Base-by-base conservation (phyloP, 2,797 vertebrate genomes). In the Botia almorhae region DNA sequence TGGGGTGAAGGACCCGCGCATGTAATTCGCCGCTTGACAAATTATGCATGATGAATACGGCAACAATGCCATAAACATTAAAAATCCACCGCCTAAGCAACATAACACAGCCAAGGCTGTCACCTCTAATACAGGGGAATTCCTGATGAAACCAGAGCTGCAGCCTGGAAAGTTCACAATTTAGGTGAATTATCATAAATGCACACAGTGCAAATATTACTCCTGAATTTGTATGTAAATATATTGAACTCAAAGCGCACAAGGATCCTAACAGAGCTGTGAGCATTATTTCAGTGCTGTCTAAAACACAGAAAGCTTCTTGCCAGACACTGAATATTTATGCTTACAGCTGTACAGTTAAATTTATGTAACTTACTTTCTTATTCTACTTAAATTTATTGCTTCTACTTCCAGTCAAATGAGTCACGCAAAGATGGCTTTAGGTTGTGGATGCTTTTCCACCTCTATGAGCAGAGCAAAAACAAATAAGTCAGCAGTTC, bases 401-500 rank as follows among this genome's bases (percentile, higher is more conserved):
- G 83, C 72, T 80, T 82, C 79, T 85, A 85, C 67, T 83, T 83
- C 70, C 21, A 80, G 69, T 78, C 76, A 83, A 87, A 83, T 85
- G 77, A 87, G 76, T 82, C 83, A 85, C 69, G 81, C 85, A 85
- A 87, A 85, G 85, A 67, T 55, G 67, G 83, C 81, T 74, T 77
- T 71, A 82, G 84, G 82, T 69, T 78, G 77, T 79, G 81, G 78
- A 83, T 78, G 67, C 39, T 60, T 74, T 72, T 53, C 58, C 10
- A 17, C 48, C 48, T 80, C 74, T 39, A 48, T 3, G 69, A 87
- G 71, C 80, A 68, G 26, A 69, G 71, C 61, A 53, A 82, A 80
- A 87, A 85, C 76, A 82, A 84, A 82, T 74, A 85, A 82, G 84
- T 85, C 85, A 87, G 84, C 82, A 85, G 80, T 85, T 85, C 80